A percentile compares a stretch with the other conserved stretches of the same genome.
phyloP scores from a whole-genome alignment of 2,113 vertebrate genomes.

The Lichenostomus cassidix region DNA sequence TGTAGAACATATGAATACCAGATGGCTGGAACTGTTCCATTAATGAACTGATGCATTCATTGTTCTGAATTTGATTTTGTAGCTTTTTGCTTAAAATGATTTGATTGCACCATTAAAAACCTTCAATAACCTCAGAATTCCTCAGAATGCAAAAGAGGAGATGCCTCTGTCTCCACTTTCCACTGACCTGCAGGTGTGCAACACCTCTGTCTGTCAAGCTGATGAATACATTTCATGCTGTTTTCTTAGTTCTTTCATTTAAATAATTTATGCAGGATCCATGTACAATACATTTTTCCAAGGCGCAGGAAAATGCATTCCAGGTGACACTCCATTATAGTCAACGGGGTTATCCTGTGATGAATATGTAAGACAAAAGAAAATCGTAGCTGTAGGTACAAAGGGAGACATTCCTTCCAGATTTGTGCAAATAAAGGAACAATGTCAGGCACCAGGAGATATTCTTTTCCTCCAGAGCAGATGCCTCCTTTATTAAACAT shows the following conservation, averaged over 20 bases:
- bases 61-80: slow-evolving; percentile 75
- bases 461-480: background rate
- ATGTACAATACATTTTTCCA: background rate
- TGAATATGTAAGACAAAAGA: background rate
- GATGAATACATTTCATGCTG: background rate
- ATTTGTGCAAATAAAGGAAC: background rate
- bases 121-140: slow-evolving; percentile 57
- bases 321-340: background rate
- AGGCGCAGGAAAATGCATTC: background rate
- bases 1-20: slow-evolving; percentile 76
- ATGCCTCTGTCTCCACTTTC: slow-evolving; percentile 50
- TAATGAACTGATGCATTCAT: slow-evolving; percentile 75
- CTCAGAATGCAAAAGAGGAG: slow-evolving; percentile 27
- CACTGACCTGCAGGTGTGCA: background rate
- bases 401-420: background rate
- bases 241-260: slow-evolving; percentile 47
- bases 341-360: background rate
- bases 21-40: slow-evolving; percentile 77
- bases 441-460: background rate
- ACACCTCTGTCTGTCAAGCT: background rate
- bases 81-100: slow-evolving; percentile 65
- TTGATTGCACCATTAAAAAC: slow-evolving; percentile 68
- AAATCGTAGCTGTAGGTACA: background rate
- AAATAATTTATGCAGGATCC: slow-evolving; percentile 32
- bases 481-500: background rate